Percentiles rank a stretch among this genome's conserved stretches.
Conservation (phyloP, 2,888 invertebrate species). For the Agapetus fuscipes region DNA sequence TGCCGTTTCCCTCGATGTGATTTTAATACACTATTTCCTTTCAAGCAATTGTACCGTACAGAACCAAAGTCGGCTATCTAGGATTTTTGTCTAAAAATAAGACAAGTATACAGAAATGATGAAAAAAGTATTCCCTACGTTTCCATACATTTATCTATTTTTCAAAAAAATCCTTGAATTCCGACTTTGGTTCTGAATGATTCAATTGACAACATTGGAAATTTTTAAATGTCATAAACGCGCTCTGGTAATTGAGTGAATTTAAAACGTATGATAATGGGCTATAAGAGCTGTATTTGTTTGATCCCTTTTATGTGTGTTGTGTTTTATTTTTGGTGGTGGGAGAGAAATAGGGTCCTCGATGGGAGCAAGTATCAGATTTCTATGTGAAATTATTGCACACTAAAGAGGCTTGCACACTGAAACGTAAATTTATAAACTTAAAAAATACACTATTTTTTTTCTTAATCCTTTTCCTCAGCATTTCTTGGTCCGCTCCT, state of each 20-base stretch:
- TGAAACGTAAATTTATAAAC: neutral
- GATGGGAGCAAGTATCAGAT: slow-evolving; percentile 10
- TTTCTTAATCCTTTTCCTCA: too few relatives aligned
- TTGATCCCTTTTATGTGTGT: too few relatives aligned
- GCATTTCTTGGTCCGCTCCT: too few relatives aligned
- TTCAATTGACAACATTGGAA: neutral
- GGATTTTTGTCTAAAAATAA: too few relatives aligned
- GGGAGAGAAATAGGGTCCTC: too few relatives aligned
- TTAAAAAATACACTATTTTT: neutral
- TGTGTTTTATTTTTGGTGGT: too few relatives aligned
- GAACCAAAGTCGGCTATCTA: too few relatives aligned
- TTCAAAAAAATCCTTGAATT: too few relatives aligned
- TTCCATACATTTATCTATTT: too few relatives aligned
- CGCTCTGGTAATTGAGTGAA: neutral
- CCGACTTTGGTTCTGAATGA: neutral
- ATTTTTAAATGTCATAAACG: neutral
- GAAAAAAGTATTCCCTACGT: too few relatives aligned
- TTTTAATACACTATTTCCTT: slow-evolving; percentile 20
- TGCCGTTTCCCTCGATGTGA: slow-evolving; percentile 3
- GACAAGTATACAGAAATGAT: too few relatives aligned
- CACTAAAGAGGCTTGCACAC: slow-evolving; percentile 6
- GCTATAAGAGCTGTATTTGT: neutral
- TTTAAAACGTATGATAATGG: neutral
- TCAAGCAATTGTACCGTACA: slow-evolving; percentile 9
- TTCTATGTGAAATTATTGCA: slow-evolving; percentile 16